These are phyloP conservation scores for Hyla sarda DNA, from an alignment of 2,113 vertebrate genomes.

Conservation along the genomic window DNA sequence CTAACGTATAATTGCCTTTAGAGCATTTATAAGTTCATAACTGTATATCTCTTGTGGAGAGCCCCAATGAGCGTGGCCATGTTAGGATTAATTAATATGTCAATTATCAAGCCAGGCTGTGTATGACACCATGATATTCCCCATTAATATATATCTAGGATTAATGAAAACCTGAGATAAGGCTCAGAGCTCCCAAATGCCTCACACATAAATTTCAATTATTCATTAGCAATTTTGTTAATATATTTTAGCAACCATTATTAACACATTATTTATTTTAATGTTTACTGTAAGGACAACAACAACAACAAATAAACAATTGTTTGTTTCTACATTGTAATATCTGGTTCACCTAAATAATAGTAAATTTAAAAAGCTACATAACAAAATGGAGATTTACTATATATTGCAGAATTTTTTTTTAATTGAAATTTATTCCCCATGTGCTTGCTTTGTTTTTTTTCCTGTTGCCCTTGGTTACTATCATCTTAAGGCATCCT, in stretches of 20 bases:
- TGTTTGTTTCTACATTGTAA: not conserved
- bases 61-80: not conserved
- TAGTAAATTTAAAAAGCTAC: too few relatives aligned
- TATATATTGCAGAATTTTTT: too few relatives aligned
- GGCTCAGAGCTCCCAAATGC: not conserved
- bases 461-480: too few relatives aligned
- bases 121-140: not conserved
- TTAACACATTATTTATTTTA: not conserved
- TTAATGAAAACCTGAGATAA: not conserved
- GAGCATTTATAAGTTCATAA: conserved; percentile 30
- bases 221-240: not conserved
- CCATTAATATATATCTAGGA: not conserved
- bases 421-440: too few relatives aligned
- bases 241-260: not conserved
- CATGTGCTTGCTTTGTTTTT: too few relatives aligned
- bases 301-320: not conserved
- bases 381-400: too few relatives aligned
- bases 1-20: conserved; percentile 20
- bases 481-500: too few relatives aligned
- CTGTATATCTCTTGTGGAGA: conserved; percentile 15
- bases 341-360: too few relatives aligned
- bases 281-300: not conserved
- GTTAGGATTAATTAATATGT: conserved; percentile 31
- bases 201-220: not conserved
- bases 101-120: conserved; percentile 6